A percentile compares a stretch with the other conserved stretches of the same genome.
These are phyloP conservation scores for Tenthredo notha DNA, from an alignment of 2,888 invertebrate species.

Conservation along the genomic window DNA sequence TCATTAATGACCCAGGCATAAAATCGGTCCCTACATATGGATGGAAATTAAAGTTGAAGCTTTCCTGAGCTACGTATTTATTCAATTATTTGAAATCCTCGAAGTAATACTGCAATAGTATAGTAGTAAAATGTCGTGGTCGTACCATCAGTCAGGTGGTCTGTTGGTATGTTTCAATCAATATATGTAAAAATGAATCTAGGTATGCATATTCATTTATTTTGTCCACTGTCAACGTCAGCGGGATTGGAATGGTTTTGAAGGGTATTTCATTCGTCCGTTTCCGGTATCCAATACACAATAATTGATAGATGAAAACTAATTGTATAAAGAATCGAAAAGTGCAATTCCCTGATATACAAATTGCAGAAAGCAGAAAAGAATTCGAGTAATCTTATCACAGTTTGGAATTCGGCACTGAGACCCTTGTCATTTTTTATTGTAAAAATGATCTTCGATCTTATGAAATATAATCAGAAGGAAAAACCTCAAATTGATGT, in stretches of 20 bases:
- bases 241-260: not conserved
- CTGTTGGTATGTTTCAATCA: slow-evolving; percentile 3
- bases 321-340: not conserved
- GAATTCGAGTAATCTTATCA: not conserved
- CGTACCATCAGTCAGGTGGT: not conserved
- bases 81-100: not conserved
- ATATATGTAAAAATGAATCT: slow-evolving; percentile 10
- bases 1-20: not conserved
- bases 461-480: not conserved
- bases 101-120: not conserved
- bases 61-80: not conserved
- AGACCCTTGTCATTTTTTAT: not conserved
- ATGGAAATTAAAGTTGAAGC: not conserved
- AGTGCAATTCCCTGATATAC: not conserved
- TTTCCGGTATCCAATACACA: not conserved
- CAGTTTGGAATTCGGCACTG: not conserved
- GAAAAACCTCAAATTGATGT: not conserved
- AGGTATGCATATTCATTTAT: slow-evolving; percentile 23
- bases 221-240: not conserved
- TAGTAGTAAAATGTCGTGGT: not conserved
- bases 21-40: not conserved
- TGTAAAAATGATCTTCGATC: not conserved
- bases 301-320: not conserved
- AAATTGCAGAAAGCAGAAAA: not conserved
- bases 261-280: not conserved